phyloP scores from a whole-genome alignment of 2,888 invertebrate species.

The Rotaria socialis region DNA sequence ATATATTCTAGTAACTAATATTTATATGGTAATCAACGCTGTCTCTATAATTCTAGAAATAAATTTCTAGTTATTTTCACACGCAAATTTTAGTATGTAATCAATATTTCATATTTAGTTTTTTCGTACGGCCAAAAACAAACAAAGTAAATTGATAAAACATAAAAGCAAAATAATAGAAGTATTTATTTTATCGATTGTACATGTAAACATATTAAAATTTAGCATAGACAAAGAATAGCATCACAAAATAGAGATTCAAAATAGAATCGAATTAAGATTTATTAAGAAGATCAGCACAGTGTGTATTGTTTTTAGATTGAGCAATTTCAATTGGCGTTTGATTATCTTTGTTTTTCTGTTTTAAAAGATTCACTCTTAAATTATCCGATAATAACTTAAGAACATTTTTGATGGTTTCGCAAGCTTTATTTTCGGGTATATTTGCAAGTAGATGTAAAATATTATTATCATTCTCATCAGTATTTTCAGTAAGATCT shows the following conservation, averaged over 20 bases:
- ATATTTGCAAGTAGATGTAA: background rate
- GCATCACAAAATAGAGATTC: background rate
- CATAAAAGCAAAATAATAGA: no score
- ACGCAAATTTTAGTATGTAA: no score
- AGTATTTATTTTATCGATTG: no score
- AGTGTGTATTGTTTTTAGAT: background rate
- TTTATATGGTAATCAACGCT: no score
- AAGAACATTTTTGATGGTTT: background rate
- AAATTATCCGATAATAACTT: background rate
- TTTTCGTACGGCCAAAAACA: no score
- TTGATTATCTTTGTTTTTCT: background rate
- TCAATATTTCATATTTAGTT: no score
- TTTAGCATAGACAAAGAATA: background rate
- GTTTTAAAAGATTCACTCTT: background rate
- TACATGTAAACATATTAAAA: background rate
- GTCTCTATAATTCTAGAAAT: no score
- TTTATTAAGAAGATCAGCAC: background rate
- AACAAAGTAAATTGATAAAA: no score
- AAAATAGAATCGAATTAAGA: background rate
- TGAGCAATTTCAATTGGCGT: background rate
- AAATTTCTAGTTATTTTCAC: no score
- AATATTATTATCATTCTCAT: conserved; percentile 3
- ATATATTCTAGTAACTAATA: no score
- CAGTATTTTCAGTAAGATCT: background rate
- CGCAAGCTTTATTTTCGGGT: background rate